Percentiles rank a stretch among this genome's conserved stretches.
These are phyloP conservation scores for Malurus cyaneus DNA, from an alignment of 2,113 vertebrate genomes.

Conservation along the genomic window DNA sequence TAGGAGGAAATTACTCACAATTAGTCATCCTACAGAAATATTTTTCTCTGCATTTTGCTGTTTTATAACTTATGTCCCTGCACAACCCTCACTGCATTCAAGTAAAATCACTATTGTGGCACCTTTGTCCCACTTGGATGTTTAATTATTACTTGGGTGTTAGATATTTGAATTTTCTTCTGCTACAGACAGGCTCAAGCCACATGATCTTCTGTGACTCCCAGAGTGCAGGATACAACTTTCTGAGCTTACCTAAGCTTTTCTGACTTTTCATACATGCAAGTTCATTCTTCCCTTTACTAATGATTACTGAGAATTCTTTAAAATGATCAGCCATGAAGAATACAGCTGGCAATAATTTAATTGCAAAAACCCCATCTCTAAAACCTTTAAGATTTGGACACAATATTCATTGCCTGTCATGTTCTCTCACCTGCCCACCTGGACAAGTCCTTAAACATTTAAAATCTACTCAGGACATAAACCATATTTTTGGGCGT, in stretches of 20 bases:
- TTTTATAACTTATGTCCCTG: neutral
- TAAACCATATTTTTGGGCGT: neutral
- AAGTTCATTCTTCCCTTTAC: neutral
- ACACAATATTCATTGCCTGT: neutral
- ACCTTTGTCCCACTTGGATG: neutral
- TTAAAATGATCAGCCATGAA: neutral
- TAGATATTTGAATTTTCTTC: neutral
- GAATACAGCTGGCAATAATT: neutral
- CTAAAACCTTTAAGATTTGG: neutral
- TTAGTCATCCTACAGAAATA: neutral
- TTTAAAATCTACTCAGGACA: neutral
- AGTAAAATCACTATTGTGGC: neutral
- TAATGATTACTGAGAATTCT: neutral
- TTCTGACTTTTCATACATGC: neutral
- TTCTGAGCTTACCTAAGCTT: neutral
- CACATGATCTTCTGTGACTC: neutral
- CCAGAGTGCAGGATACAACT: neutral
- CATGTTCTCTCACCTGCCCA: neutral
- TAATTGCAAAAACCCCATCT: fast-evolving
- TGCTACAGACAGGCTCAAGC: neutral
- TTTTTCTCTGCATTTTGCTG: neutral
- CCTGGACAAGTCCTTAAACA: neutral
- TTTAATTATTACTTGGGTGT: neutral
- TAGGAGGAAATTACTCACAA: neutral
- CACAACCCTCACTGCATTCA: neutral